phyloP scores from a whole-genome alignment of 2,797 vertebrate genomes.

The Macrochelys suwanniensis region DNA sequence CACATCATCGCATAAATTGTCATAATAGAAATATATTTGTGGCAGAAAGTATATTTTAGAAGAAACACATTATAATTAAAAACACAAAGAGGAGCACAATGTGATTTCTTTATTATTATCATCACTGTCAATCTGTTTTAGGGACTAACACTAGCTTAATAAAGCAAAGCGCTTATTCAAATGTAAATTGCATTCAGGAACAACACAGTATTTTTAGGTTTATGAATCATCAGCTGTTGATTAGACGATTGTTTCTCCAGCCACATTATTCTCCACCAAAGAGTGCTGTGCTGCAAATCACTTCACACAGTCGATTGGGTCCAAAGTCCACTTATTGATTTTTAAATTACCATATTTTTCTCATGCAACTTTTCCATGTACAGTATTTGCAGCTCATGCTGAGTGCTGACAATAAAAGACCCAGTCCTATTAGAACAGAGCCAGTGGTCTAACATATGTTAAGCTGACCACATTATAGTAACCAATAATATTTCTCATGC shows the following conservation, averaged over 20 bases:
- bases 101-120: not conserved
- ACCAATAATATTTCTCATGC: not conserved
- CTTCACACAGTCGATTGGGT: not conserved
- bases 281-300: not conserved
- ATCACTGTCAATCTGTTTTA: not conserved
- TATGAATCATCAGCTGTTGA: conserved; percentile 12
- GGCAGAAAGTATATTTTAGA: conserved; percentile 12
- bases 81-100: not conserved
- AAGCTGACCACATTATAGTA: not conserved
- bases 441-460: no score
- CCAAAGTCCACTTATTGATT: not conserved
- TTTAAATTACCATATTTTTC: not conserved
- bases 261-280: not conserved
- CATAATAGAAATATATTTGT: not conserved
- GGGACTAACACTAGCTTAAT: not conserved
- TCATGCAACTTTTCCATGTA: not conserved
- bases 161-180: conserved; percentile 12
- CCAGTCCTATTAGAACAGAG: not conserved
- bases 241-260: not conserved
- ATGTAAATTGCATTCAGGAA: conserved; percentile 5
- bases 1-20: not conserved
- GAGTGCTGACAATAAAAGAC: not conserved
- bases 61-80: conserved; percentile 24
- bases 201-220: not conserved
- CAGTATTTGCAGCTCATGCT: not conserved